Evolutionary conservation across 2,797 vertebrate genomes (phyloP).

Genomic region (Carapus acus): DNA sequence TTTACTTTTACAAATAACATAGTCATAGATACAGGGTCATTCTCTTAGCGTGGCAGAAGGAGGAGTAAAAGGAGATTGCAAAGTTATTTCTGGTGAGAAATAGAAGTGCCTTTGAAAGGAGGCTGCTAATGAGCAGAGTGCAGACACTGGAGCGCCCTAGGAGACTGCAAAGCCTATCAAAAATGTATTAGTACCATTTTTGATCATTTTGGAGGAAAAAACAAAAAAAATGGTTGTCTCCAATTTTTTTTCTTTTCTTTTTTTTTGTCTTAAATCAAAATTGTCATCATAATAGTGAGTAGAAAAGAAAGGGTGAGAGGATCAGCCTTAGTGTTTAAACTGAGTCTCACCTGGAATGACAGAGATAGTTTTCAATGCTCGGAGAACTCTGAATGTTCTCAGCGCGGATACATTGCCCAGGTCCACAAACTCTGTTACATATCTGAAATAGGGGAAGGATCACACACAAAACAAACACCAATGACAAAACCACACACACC

Average conservation of each 20-base stretch:
- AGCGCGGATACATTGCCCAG: conserved; percentile 99
- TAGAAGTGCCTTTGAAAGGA: conserved; percentile 58
- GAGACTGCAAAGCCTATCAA: conserved; percentile 92
- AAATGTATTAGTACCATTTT: conserved; percentile 79
- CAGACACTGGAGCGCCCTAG: conserved; percentile 61
- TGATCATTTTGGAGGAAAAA: conserved; percentile 77
- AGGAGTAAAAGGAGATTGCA: conserved; percentile 33
- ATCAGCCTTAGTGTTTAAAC: conserved; percentile 82
- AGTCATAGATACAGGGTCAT: conserved; percentile 17
- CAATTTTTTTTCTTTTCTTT: conserved; percentile 65
- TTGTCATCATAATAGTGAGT: conserved; percentile 68
- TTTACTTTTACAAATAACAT: conserved; percentile 11
- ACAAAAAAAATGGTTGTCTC: conserved; percentile 68
- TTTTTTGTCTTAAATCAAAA: conserved; percentile 52
- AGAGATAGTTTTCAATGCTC: conserved; percentile 99
- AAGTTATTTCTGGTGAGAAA: conserved; percentile 47
- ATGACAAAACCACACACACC: conserved; percentile 96
- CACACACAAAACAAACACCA: conserved; percentile 94
- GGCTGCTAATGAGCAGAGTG: conserved; percentile 60
- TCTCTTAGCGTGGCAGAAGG: conserved; percentile 35
- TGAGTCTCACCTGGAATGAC: conserved; percentile 99
- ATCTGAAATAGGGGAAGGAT: conserved; percentile 99
- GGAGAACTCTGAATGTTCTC: conserved; percentile 99
- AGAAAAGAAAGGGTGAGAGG: conserved; percentile 72
- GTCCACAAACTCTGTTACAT: conserved; percentile 99